Percentiles rank a stretch among this genome's conserved stretches.
phyloP scores from a whole-genome alignment of 2,113 vertebrate species.

The Camelus bactrianus region DNA sequence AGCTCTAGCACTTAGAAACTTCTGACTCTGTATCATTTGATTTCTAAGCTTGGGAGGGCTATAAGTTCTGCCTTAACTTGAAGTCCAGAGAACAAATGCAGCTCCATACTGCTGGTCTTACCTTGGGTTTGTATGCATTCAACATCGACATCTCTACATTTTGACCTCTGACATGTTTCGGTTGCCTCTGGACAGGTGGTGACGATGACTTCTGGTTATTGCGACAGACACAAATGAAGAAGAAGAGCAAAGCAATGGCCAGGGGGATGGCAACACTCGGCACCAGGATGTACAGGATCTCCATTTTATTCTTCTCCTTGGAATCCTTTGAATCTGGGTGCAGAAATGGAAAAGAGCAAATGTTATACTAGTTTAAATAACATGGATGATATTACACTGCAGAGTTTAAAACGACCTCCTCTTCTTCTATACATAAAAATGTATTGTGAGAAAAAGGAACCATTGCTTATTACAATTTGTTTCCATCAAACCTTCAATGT shows the following conservation, averaged over 20 bases:
- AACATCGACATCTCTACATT: constrained; percentile 99
- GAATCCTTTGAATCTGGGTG: constrained; percentile 93
- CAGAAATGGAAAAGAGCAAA: constrained; percentile 8
- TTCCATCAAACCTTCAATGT: constrained; percentile 63
- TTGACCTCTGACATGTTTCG: constrained; percentile 95
- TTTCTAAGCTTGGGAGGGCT: background rate
- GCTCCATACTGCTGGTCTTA: constrained; percentile 65
- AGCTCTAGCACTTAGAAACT: background rate
- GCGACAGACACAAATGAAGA: constrained; percentile 98
- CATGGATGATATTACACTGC: background rate
- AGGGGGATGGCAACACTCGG: constrained; percentile 97
- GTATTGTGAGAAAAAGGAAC: background rate
- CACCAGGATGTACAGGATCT: constrained; percentile 98
- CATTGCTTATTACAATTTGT: constrained; percentile 48
- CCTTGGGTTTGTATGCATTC: constrained; percentile 97
- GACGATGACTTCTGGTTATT: constrained; percentile 96
- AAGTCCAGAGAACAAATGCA: background rate
- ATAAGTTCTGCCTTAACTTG: background rate
- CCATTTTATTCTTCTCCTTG: constrained; percentile 96
- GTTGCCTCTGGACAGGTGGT: constrained; percentile 92
- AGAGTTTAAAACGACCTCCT: constrained; percentile 30
- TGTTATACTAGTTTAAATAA: constrained; percentile 38
- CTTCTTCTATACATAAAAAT: constrained; percentile 31
- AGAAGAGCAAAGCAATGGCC: constrained; percentile 96
- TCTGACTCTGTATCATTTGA: background rate